Conservation (phyloP, 2,113 vertebrate genomes). For the Tragulus kanchil region DNA sequence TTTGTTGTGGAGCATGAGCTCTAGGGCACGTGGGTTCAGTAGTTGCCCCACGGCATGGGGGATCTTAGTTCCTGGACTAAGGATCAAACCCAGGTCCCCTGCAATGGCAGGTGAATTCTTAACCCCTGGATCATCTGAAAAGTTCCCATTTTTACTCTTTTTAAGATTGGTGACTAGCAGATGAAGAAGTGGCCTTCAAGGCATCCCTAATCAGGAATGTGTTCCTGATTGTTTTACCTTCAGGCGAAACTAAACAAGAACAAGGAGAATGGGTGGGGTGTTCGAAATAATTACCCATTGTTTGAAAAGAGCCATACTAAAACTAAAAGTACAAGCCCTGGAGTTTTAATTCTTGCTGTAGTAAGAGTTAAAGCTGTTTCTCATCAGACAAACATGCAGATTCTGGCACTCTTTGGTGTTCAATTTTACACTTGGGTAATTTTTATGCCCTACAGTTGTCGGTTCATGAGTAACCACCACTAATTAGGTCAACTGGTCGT, state of each 20-base stretch:
- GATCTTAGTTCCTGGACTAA: not conserved
- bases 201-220: not conserved
- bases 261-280: not conserved
- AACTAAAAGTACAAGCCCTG: not conserved
- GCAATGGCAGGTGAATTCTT: not conserved
- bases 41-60: not conserved
- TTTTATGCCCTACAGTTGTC: slow-evolving; percentile 19
- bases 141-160: not conserved
- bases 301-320: slow-evolving; percentile 8
- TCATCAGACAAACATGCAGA: slow-evolving; percentile 40
- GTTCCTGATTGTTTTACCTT: slow-evolving; percentile 17
- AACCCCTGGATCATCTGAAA: not conserved
- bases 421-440: slow-evolving; percentile 50
- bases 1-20: not conserved
- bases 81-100: not conserved
- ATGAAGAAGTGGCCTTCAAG: slow-evolving; percentile 1
- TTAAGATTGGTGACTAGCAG: not conserved
- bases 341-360: not conserved
- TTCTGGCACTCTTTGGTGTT: not conserved
- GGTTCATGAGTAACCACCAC: slow-evolving; percentile 52
- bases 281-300: slow-evolving; percentile 32
- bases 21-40: not conserved
- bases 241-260: slow-evolving; percentile 16
- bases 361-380: slow-evolving; percentile 42
- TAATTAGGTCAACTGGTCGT: slow-evolving; percentile 37